Conservation (phyloP, 2,113 vertebrate species). For the Aegypius monachus region DNA sequence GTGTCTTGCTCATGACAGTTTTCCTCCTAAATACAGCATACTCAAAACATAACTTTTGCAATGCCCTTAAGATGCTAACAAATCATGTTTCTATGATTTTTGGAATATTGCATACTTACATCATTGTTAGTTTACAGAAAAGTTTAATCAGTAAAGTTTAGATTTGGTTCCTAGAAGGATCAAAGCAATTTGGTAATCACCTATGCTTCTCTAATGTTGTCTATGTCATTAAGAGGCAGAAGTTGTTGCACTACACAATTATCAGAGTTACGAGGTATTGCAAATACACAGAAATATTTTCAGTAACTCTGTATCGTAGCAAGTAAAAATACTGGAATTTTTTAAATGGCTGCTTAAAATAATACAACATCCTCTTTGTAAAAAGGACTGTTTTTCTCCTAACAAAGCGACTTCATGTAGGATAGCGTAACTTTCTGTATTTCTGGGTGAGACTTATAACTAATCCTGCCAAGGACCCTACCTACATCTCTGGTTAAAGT, state of each 20-base stretch:
- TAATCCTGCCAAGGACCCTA: not conserved
- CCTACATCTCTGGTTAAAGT: not conserved
- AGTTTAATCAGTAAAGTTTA: not conserved
- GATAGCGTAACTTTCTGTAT: not conserved
- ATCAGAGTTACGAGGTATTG: not conserved
- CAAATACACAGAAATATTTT: not conserved
- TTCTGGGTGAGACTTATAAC: not conserved
- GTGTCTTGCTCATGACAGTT: not conserved
- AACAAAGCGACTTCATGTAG: not conserved
- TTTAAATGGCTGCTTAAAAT: not conserved
- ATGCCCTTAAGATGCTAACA: not conserved
- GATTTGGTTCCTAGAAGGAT: not conserved
- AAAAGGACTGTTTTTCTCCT: not conserved
- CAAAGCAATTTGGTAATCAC: not conserved
- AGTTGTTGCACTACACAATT: not conserved
- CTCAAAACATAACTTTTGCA: not conserved
- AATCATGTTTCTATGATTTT: not conserved
- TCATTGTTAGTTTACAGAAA: not conserved
- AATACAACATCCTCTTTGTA: not conserved
- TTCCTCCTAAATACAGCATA: not conserved
- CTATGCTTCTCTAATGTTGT: not conserved
- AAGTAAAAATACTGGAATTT: not conserved
- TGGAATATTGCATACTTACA: not conserved
- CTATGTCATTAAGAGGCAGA: not conserved
- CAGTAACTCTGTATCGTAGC: not conserved